Evolutionary conservation across 2,113 vertebrate genomes (phyloP).

Genomic region (human (Homo sapiens)): GRCh38 chr12:109280501-109281000

Average conservation of each 20-base stretch:
- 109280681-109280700: neutral
- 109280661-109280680: neutral
- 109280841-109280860: neutral
- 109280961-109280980: neutral
- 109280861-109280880: neutral
- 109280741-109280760: accelerated
- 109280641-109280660: neutral
- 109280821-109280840: neutral
- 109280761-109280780: accelerated
- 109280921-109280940: no score
- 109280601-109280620: accelerated
- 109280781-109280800: neutral
- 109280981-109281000: neutral
- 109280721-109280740: accelerated
- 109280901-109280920: neutral
- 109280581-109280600: neutral
- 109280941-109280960: neutral
- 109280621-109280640: neutral
- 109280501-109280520: neutral
- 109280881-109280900: accelerated
- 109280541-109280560: accelerated
- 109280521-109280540: neutral
- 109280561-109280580: neutral
- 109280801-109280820: neutral
- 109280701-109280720: neutral